Conservation (phyloP, 2,797 vertebrate species). For the Poeciliopsis paucimaculata region DNA sequence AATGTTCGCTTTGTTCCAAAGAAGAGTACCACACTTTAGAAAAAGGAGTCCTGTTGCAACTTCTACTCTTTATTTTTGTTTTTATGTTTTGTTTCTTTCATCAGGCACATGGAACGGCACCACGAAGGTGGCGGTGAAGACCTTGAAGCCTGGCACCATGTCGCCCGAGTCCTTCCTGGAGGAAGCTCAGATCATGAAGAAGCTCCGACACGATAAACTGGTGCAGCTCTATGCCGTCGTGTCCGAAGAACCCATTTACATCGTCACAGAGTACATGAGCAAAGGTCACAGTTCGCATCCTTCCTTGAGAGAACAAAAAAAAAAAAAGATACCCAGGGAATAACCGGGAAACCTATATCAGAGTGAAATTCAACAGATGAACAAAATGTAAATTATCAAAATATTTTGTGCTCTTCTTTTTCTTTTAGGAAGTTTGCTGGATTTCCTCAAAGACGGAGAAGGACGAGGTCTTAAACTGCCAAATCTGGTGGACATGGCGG, state of each 20-base stretch:
- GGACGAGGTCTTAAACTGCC: constrained; percentile 95
- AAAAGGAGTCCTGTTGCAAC: background rate
- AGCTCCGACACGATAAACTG: constrained; percentile 95
- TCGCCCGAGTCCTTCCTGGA: constrained; percentile 98
- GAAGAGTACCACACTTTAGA: background rate
- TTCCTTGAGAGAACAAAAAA: background rate
- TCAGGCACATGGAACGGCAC: constrained; percentile 98
- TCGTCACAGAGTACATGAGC: constrained; percentile 96
- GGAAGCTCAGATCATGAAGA: constrained; percentile 99
- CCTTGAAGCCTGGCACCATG: constrained; percentile 98
- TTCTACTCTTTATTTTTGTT: background rate
- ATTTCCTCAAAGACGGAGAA: constrained; percentile 98
- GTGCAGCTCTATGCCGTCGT: constrained; percentile 98
- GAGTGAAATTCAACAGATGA: background rate
- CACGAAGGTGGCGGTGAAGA: constrained; percentile 99
- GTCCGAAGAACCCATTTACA: constrained; percentile 98
- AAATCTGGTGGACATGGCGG: constrained; percentile 98
- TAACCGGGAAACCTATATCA: background rate
- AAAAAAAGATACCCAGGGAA: background rate
- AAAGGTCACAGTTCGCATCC: constrained; percentile 78
- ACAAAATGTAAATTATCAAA: background rate
- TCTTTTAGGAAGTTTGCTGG: constrained; percentile 91
- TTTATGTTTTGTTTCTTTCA: background rate
- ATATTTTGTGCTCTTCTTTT: background rate
- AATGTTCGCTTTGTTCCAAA: background rate